Evolutionary conservation across 2,797 vertebrate species (phyloP).

Genomic region (Coreius guichenoti): DNA sequence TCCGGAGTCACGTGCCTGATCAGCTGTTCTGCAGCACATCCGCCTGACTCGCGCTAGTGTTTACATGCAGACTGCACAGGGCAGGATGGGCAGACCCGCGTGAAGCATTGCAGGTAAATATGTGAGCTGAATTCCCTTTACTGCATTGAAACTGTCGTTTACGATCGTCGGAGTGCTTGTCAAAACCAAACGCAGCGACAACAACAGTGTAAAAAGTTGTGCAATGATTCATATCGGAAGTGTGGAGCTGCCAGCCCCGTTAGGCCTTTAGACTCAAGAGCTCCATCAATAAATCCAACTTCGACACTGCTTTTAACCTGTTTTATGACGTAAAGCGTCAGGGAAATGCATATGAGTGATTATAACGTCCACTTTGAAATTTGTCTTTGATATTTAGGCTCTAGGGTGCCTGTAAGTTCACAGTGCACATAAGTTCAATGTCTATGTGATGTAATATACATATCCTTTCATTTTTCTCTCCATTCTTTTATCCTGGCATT

Average conservation of each 20-base stretch:
- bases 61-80: constrained; percentile 65
- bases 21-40: constrained; percentile 76
- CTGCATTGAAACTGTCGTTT: background rate
- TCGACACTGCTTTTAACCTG: background rate
- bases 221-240: constrained; percentile 29
- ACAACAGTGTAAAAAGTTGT: background rate
- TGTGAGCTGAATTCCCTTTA: background rate
- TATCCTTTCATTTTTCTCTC: background rate
- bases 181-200: background rate
- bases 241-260: constrained; percentile 11
- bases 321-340: background rate
- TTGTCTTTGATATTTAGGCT: no score
- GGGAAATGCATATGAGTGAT: background rate
- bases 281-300: constrained; percentile 1
- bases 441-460: background rate
- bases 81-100: constrained; percentile 71
- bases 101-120: constrained; percentile 71
- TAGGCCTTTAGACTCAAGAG: constrained; percentile 31
- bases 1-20: constrained; percentile 73
- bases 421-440: background rate
- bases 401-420: background rate
- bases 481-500: background rate
- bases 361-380: background rate
- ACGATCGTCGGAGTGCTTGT: background rate
- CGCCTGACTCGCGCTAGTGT: constrained; percentile 78